These are phyloP conservation scores for Bubo scandiacus DNA, from an alignment of 2,113 vertebrate genomes.

Conservation along the genomic window DNA sequence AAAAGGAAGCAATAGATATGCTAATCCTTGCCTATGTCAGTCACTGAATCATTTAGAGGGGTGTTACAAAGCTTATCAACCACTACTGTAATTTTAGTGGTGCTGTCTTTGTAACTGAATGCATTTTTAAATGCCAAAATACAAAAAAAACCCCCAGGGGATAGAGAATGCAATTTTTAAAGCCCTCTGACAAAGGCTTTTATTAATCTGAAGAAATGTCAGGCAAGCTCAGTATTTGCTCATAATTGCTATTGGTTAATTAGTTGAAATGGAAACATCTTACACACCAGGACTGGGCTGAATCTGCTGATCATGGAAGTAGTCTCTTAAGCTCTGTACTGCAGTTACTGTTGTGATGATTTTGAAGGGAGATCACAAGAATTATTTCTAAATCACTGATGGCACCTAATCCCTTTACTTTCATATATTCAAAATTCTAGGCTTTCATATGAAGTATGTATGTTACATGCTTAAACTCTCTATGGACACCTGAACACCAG, in stretches of 20 bases:
- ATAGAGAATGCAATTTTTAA: neutral
- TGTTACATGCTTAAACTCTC: neutral
- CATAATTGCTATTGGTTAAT: neutral
- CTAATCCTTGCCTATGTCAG: neutral
- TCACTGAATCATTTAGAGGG: neutral
- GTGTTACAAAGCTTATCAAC: neutral
- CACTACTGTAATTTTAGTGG: neutral
- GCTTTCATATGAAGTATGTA: neutral
- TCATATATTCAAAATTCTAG: neutral
- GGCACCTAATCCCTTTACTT: neutral
- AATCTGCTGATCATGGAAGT: neutral
- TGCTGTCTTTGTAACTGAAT: neutral
- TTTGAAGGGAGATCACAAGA: neutral
- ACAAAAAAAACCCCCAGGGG: accelerated
- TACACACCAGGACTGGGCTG: neutral
- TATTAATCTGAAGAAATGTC: neutral
- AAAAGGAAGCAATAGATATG: neutral
- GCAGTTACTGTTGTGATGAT: neutral
- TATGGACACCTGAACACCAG: neutral
- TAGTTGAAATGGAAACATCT: neutral
- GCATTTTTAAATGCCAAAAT: neutral
- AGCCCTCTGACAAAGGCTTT: neutral
- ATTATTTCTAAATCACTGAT: neutral
- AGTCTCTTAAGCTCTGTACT: neutral
- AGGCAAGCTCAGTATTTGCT: neutral